Conservation (phyloP, 2,797 vertebrate species). For the Protonibea diacanthus region DNA sequence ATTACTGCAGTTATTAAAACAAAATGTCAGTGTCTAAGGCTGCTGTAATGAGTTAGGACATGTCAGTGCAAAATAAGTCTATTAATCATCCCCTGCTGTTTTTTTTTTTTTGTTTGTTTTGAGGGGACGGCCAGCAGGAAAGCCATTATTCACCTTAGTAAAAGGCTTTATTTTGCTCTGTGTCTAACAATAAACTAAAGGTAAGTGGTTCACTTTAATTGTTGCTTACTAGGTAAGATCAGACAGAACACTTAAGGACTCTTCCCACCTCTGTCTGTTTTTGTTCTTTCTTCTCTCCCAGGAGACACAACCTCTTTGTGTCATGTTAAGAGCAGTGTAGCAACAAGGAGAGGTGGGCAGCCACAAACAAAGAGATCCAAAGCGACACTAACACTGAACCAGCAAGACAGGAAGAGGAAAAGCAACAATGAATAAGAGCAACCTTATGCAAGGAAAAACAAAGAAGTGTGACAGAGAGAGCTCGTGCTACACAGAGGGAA, state of each 20-base stretch:
- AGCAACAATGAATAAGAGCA: slow-evolving; percentile 33
- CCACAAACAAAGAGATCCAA: slow-evolving; percentile 38
- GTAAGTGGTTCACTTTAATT: slow-evolving; percentile 43
- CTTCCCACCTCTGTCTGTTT: slow-evolving; percentile 2
- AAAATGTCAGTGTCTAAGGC: slow-evolving; percentile 62
- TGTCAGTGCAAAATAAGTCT: slow-evolving; percentile 58
- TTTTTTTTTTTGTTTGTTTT: slow-evolving; percentile 36
- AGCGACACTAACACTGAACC: slow-evolving; percentile 11
- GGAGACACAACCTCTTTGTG: slow-evolving; percentile 30
- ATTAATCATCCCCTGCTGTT: slow-evolving; percentile 53
- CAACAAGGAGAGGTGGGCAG: slow-evolving; percentile 33
- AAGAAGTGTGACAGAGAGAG: slow-evolving; percentile 45
- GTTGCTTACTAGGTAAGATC: slow-evolving; percentile 47
- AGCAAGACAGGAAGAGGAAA: slow-evolving; percentile 23
- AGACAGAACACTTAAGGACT: slow-evolving; percentile 34
- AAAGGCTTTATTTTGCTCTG: slow-evolving; percentile 25
- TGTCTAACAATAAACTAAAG: slow-evolving; percentile 52
- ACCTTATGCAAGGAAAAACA: slow-evolving; percentile 1
- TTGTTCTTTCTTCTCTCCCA: slow-evolving; percentile 26
- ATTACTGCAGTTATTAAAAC: slow-evolving; percentile 67
- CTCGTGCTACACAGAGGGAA: slow-evolving; percentile 33
- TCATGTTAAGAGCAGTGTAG: slow-evolving; percentile 33
- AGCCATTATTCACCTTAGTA: slow-evolving; percentile 49
- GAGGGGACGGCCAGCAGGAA: slow-evolving; percentile 19
- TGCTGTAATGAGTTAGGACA: slow-evolving; percentile 64